Percentiles rank a stretch among this genome's conserved stretches.
Evolutionary conservation across 2,888 invertebrate genomes (phyloP).

Genomic region (Drosophila colorata): DNA sequence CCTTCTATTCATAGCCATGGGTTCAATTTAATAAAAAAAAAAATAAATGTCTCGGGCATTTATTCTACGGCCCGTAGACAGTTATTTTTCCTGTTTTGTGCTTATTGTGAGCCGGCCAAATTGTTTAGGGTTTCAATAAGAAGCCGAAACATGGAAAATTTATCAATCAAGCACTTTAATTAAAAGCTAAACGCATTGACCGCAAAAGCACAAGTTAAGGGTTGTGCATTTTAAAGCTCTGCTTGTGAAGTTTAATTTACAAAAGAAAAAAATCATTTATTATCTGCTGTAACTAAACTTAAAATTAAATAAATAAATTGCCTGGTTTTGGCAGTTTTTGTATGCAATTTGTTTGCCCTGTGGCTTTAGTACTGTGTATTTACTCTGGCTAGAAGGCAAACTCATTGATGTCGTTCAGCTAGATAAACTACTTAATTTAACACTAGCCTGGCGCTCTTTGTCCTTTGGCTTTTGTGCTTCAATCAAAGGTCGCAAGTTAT

Average conservation of each 20-base stretch:
- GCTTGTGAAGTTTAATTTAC: conserved; percentile 5
- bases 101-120: conserved; percentile 17
- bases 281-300: conserved; percentile 3
- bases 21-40: not conserved
- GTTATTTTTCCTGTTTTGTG: not conserved
- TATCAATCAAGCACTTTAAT: conserved; percentile 70
- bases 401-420: conserved; percentile 45
- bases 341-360: conserved; percentile 16
- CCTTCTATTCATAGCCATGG: too few relatives aligned
- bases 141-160: conserved; percentile 20
- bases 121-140: conserved; percentile 47
- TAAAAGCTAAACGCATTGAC: conserved; percentile 42
- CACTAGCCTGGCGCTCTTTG: conserved; percentile 28
- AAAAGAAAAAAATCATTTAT: conserved; percentile 1
- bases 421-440: conserved; percentile 58
- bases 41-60: not conserved
- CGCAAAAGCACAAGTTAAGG: conserved; percentile 7
- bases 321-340: conserved; percentile 33
- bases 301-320: conserved; percentile 21
- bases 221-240: not conserved
- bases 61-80: not conserved
- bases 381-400: not conserved
- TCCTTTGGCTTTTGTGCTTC: conserved; percentile 33
- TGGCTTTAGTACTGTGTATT: not conserved
- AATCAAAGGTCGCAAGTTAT: conserved; percentile 70